Conservation (phyloP, 2,888 invertebrate species). For the Cerceris rybyensis region DNA sequence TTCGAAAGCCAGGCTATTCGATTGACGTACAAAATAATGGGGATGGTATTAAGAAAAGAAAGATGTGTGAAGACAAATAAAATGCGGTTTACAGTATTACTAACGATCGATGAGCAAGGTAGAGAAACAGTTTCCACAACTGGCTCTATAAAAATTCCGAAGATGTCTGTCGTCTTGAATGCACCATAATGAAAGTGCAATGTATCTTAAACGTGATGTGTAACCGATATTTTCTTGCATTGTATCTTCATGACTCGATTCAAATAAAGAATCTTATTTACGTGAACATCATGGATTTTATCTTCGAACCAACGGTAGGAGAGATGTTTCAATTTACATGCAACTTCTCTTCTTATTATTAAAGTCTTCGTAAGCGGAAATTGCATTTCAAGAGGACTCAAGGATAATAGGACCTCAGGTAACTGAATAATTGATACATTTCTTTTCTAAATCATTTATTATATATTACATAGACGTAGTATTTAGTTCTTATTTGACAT, state of each 20-base stretch:
- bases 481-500: conserved; percentile 15
- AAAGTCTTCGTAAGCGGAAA: too few species aligned
- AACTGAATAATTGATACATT: background rate
- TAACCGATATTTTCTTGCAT: conserved; percentile 73
- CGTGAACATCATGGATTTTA: conserved; percentile 24
- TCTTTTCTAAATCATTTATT: background rate
- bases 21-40: conserved; percentile 48
- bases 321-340: too few species aligned
- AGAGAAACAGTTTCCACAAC: conserved; percentile 27
- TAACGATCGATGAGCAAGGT: conserved; percentile 28
- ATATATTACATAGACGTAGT: conserved; percentile 5
- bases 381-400: too few species aligned
- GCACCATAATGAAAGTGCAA: conserved; percentile 55
- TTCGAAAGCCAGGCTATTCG: conserved; percentile 8
- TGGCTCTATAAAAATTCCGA: conserved; percentile 37
- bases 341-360: too few species aligned
- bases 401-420: background rate
- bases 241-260: conserved; percentile 66
- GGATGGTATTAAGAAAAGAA: background rate
- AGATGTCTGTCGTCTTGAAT: conserved; percentile 40
- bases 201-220: conserved; percentile 72
- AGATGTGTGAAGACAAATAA: background rate
- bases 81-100: conserved; percentile 22
- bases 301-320: background rate
- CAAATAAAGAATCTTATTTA: conserved; percentile 67